phyloP scores from a whole-genome alignment of 2,113 vertebrate genomes.

The Podarcis raffonei region DNA sequence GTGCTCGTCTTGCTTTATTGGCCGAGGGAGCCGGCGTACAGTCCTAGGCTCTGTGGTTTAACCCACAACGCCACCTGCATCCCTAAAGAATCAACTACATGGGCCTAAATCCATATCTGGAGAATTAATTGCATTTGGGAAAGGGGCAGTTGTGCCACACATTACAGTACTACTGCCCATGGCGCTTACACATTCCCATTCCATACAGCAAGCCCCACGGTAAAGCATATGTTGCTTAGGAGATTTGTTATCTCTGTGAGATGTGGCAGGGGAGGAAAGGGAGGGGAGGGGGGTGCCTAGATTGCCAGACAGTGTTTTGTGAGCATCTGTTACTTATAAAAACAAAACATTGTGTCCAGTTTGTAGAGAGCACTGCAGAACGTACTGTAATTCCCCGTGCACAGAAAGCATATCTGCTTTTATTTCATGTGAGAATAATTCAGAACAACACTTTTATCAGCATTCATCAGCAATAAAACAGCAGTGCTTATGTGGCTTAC shows the following conservation, averaged over 20 bases:
- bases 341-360: constrained; percentile 4
- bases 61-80: too few species aligned
- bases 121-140: not conserved
- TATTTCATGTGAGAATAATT: constrained; percentile 6
- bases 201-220: not conserved
- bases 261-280: not conserved
- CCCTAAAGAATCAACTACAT: not conserved
- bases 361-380: constrained; percentile 8
- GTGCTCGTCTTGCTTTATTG: too few species aligned
- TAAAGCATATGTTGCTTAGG: not conserved
- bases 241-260: not conserved
- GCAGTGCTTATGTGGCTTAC: constrained; percentile 9
- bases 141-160: too few species aligned
- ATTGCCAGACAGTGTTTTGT: not conserved
- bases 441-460: constrained; percentile 28
- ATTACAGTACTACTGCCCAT: not conserved
- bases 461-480: constrained; percentile 17
- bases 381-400: not conserved
- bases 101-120: not conserved
- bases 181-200: not conserved
- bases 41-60: too few species aligned
- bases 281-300: not conserved
- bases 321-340: constrained; percentile 20
- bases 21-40: too few species aligned
- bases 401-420: not conserved